phyloP scores from a whole-genome alignment of 2,888 invertebrate genomes.

The Portevinia maculata region DNA sequence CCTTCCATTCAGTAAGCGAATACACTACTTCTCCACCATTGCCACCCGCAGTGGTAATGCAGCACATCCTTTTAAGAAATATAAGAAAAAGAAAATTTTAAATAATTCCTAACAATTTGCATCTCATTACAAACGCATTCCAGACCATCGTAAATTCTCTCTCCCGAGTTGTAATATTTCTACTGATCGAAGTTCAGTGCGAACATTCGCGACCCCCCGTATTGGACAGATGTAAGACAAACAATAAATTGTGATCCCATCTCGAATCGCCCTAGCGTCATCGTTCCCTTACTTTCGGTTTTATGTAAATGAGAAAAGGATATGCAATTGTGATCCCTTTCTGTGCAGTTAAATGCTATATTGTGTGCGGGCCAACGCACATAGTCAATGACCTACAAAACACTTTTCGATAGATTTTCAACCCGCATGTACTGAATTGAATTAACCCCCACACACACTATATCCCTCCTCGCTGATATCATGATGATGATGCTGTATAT shows the following conservation, averaged over 20 bases:
- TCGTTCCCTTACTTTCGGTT: constrained; percentile 9
- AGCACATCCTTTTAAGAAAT: too few species aligned
- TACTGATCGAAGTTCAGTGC: constrained; percentile 50
- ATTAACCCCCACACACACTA: constrained; percentile 36
- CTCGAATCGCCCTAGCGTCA: background rate
- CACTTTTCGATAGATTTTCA: constrained; percentile 54
- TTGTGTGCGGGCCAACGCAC: constrained; percentile 55
- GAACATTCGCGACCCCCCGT: constrained; percentile 4
- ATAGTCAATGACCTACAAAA: constrained; percentile 72
- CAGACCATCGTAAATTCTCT: background rate
- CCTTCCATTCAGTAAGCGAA: too few species aligned
- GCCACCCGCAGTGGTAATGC: too few species aligned
- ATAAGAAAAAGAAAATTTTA: too few species aligned
- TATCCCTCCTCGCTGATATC: background rate
- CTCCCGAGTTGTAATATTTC: constrained; percentile 33
- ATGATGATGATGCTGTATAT: constrained; percentile 21
- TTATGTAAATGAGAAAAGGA: constrained; percentile 54
- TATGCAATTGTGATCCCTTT: constrained; percentile 35
- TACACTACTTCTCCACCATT: too few species aligned
- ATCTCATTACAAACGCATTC: too few species aligned
- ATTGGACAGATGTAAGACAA: constrained; percentile 16
- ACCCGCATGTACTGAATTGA: constrained; percentile 28
- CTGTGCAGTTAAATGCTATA: constrained; percentile 12
- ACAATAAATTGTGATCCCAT: constrained; percentile 60
- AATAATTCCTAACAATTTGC: too few species aligned